These are phyloP conservation scores for Drosophila rufa DNA, from an alignment of 1,140 invertebrate genomes.

Conservation along the genomic window DNA sequence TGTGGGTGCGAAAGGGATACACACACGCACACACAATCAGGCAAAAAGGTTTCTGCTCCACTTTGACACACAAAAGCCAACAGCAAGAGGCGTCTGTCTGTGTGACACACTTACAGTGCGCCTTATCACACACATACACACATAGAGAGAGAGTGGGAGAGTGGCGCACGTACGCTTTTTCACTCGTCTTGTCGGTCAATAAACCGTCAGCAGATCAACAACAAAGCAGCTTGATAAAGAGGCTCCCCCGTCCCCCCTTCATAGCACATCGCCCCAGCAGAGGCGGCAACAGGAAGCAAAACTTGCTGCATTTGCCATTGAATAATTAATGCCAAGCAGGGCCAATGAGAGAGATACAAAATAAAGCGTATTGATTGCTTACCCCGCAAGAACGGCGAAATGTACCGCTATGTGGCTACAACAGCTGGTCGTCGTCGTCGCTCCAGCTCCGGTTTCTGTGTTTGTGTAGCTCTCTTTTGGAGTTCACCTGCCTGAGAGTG, in stretches of 20 bases:
- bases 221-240: constrained; percentile 29
- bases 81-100: constrained; percentile 28
- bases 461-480: constrained; percentile 13
- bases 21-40: constrained; percentile 31
- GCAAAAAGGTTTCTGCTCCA: constrained; percentile 36
- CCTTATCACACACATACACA: constrained; percentile 18
- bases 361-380: constrained; percentile 21
- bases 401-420: constrained; percentile 14
- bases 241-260: too few relatives aligned
- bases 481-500: background rate
- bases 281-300: constrained; percentile 16
- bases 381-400: constrained; percentile 2
- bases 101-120: constrained; percentile 47
- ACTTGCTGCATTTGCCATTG: constrained; percentile 22
- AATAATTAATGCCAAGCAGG: constrained; percentile 9
- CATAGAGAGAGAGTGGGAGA: constrained; percentile 3
- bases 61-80: constrained; percentile 40
- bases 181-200: constrained; percentile 54
- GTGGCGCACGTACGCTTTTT: constrained; percentile 35
- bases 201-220: constrained; percentile 47
- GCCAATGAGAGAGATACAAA: constrained; percentile 6
- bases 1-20: constrained; percentile 15
- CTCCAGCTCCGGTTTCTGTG: constrained; percentile 8
- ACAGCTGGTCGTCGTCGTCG: constrained; percentile 18
- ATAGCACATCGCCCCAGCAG: background rate